These are phyloP conservation scores for Sphaerophoria rueppellii DNA, from an alignment of 2,888 invertebrate genomes.

Conservation along the genomic window DNA sequence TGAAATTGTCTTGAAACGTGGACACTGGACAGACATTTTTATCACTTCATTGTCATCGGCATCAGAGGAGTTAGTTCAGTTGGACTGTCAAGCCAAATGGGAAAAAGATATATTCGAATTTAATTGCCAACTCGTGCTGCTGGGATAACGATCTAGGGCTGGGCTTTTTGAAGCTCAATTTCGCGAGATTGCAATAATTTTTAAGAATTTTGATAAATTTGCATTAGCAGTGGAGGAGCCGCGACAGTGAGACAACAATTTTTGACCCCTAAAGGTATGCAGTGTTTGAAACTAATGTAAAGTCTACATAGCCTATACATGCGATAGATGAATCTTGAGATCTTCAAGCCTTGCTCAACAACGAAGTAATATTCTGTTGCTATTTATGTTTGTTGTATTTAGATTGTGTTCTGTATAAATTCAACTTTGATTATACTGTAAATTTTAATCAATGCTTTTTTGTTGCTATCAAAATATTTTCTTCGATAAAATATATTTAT, in stretches of 20 bases:
- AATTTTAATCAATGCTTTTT: neutral
- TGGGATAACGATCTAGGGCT: slow-evolving; percentile 60
- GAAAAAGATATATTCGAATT: slow-evolving; percentile 67
- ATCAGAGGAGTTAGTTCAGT: slow-evolving; percentile 8
- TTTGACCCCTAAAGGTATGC: too few relatives aligned
- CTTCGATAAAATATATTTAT: too few relatives aligned
- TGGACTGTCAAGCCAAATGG: neutral
- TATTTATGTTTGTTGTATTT: too few relatives aligned
- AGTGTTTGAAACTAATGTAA: too few relatives aligned
- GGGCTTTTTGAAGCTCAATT: slow-evolving; percentile 32
- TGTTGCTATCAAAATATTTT: too few relatives aligned
- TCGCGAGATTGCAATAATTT: slow-evolving; percentile 13
- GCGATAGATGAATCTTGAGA: too few relatives aligned
- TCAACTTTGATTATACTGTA: too few relatives aligned
- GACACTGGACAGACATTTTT: slow-evolving; percentile 45
- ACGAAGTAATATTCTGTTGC: too few relatives aligned
- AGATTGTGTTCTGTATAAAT: neutral
- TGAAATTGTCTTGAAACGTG: slow-evolving; percentile 51
- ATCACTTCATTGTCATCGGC: slow-evolving; percentile 32
- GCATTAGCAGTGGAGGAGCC: slow-evolving; percentile 31
- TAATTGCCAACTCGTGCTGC: slow-evolving; percentile 74
- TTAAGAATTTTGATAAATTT: slow-evolving; percentile 38
- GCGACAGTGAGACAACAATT: neutral
- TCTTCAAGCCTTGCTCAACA: too few relatives aligned
- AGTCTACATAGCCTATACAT: too few relatives aligned